phyloP scores from a whole-genome alignment of 2,888 invertebrate genomes.

The Craniophora ligustri region DNA sequence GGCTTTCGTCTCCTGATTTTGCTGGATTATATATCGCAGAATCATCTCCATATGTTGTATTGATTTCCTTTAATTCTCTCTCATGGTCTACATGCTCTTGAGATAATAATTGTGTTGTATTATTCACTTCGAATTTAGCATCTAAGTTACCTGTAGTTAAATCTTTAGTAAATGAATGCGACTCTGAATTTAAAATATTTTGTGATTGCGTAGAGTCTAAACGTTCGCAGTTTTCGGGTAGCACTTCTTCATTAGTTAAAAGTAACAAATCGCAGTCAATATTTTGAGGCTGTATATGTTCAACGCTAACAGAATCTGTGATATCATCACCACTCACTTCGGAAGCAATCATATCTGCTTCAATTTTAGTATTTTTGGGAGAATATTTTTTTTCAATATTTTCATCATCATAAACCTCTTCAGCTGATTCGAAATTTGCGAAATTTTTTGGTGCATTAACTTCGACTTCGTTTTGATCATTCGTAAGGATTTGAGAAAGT shows the following conservation, averaged over 20 bases:
- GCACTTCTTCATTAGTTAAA: constrained; percentile 6
- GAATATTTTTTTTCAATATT: constrained; percentile 1
- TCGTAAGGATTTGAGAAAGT: constrained; percentile 4
- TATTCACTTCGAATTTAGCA: constrained; percentile 6
- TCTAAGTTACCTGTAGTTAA: background rate
- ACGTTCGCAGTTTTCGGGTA: background rate
- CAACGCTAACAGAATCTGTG: background rate
- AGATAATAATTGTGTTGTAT: constrained; percentile 9
- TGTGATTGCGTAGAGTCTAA: constrained; percentile 1
- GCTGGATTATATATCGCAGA: background rate
- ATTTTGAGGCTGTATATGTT: constrained; percentile 1
- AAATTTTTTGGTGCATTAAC: constrained; percentile 4
- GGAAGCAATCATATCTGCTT: background rate
- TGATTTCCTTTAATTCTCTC: constrained; percentile 12
- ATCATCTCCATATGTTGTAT: constrained; percentile 1
- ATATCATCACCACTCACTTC: constrained; percentile 3
- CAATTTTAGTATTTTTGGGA: background rate
- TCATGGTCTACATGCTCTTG: constrained; percentile 10
- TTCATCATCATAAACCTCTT: constrained; percentile 6
- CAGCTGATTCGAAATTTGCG: background rate
- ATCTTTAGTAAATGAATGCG: constrained; percentile 4
- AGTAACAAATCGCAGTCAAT: background rate
- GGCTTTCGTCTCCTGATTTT: background rate
- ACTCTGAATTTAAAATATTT: background rate
- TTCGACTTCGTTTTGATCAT: constrained; percentile 7